Base-by-base conservation (phyloP, 2,797 vertebrate species). In the Lagodon rhomboides region DNA sequence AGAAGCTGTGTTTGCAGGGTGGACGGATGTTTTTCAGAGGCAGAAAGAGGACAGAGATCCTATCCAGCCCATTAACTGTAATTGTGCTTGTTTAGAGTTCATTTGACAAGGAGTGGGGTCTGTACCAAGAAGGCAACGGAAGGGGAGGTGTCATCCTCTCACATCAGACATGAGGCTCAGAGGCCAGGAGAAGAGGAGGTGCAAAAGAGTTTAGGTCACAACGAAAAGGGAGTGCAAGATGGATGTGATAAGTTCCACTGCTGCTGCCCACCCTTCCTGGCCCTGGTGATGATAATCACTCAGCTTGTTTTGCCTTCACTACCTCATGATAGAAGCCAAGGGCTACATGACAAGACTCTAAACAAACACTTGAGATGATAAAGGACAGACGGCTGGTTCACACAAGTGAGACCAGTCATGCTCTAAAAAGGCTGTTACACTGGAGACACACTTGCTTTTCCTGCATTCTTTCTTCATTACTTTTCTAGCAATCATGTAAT, bases 61-160 rank as follows among this genome's bases (percentile, higher is more conserved):
- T 89, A 91, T 94, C 91, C 66, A 58, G 68, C 65, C 85, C 77
- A 87, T 94, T 91, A 92, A 79, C 73, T 81, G 80, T 91, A 93
- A 94, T 93, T 89, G 82, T 68, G 64, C 79, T 91, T 75, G 84
- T 90, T 92, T 87, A 70, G 87, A 79, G 50, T 75, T 80, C 34
- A 81, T 84, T 82, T 72, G 60, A 68, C 16, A 30, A 87, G 74
- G 81, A 83, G 73, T 59, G 66, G 79, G 83, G 53, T 53, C 75
- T 59, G 46, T 56, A 82, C 82, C 84, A 85, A 85, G 82, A 73
- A 66, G 59, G 25, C 69, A 73, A 20, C 53, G 86, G 86, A 93
- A 91, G 69, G 91, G 92, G 90, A 92, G 88, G 92, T 93, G 92
- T 94, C 82, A 51, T 84, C 88, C 85, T 94, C 81, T 93, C 89